Evolutionary conservation across 2,797 vertebrate genomes (phyloP), one percentile per base, ranked within the genome.

Genomic region (Myotis vivesi): DNA sequence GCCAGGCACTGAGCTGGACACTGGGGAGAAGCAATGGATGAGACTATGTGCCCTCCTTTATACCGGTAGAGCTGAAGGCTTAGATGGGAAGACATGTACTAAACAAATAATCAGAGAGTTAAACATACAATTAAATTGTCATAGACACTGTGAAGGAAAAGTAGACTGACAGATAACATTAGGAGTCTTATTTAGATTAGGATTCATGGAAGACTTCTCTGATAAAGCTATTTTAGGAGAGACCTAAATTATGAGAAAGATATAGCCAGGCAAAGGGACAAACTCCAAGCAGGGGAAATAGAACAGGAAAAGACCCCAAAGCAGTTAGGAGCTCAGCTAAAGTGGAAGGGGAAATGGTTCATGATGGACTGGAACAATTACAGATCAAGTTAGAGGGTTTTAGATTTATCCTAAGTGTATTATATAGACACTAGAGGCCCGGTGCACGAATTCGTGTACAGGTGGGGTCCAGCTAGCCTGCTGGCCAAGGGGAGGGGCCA

Each of bases 121-220:
- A 85, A 93, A 81, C 49, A 89, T 17, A 68, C 6, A 68, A 87
- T 90, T 83, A 84, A 51, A 87, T 71, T 64, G 5, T 71, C 19
- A 66, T 38, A 76, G 19, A 51, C 22, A 64, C 46, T 72, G 62
- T 62, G 33, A 94, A 91, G 53, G 59, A 84, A 94, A 94, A 64
- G 6, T 33, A 90, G 20, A 94, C 55, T 76, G 51, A 71, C 2
- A 90, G 23, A 87, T 76, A 81, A 72, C 7, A 88, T 6, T 44
- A 10, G 12, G 20, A 17, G 1, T 15, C n/a, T n/a, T 28, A 81
- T n/a, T 84, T 85, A 91, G 23, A 71, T 38, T 36, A 71, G 30
- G 17, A 76, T 81, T 92, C 28, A 38, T 20, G 16, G 55, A 55
- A 53, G 57, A 75, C 10, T 84, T 87, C 25, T 87, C n/a, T 73